A percentile compares a stretch with the other conserved stretches of the same genome.
Conservation (phyloP, 1,140 invertebrate genomes). For the Drosophila equinoxialis region DNA sequence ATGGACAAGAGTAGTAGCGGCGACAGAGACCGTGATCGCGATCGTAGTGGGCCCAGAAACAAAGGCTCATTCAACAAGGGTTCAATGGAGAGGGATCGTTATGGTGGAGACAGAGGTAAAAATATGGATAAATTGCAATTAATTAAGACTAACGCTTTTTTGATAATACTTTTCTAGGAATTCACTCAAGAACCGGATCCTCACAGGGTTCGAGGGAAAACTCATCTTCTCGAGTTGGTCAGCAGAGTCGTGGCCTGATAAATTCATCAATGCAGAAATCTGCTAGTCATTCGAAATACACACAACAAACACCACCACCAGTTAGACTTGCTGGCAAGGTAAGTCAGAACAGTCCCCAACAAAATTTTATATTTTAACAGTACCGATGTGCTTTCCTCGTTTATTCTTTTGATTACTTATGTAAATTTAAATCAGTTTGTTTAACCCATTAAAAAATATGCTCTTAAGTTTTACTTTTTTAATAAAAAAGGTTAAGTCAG, state of each 20-base stretch:
- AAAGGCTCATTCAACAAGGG: conserved; percentile 84
- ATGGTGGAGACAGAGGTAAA: conserved; percentile 57
- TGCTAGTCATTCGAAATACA: conserved; percentile 77
- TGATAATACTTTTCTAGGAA: conserved; percentile 68
- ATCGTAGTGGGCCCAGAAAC: conserved; percentile 72
- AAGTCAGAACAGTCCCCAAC: background rate
- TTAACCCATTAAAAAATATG: too few species aligned
- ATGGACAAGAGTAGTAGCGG: conserved; percentile 65
- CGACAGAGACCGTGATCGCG: conserved; percentile 61
- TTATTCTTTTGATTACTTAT: too few species aligned
- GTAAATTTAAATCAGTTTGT: too few species aligned
- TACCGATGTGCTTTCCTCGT: too few species aligned
- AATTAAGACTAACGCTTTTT: background rate
- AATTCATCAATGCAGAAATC: conserved; percentile 71
- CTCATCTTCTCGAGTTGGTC: conserved; percentile 67
- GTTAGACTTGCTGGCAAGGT: conserved; percentile 63
- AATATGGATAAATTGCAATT: background rate
- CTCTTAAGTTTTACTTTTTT: too few species aligned
- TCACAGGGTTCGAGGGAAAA: conserved; percentile 84
- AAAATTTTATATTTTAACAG: too few species aligned
- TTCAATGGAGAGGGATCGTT: conserved; percentile 83
- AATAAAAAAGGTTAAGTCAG: background rate
- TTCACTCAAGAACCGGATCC: conserved; percentile 85
- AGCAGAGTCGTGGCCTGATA: conserved; percentile 56
- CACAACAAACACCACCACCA: conserved; percentile 50